These are phyloP conservation scores for Drosophila nr. fundita DNA, from an alignment of 2,888 invertebrate genomes.

Conservation along the genomic window DNA sequence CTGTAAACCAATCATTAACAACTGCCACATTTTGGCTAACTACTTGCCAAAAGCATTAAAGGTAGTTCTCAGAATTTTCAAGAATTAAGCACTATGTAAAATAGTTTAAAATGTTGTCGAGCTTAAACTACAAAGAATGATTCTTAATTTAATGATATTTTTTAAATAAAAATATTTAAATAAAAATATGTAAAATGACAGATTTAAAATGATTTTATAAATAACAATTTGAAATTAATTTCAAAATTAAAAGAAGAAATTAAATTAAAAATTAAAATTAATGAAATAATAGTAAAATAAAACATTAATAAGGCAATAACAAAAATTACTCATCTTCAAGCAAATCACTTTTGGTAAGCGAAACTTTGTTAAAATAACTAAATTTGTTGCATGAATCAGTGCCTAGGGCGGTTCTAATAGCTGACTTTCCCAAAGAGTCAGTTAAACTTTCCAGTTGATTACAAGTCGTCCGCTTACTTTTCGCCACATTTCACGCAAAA, in stretches of 20 bases:
- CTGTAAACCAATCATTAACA: slow-evolving; percentile 37
- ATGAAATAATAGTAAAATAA: not conserved
- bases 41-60: not conserved
- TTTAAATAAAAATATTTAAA: not conserved
- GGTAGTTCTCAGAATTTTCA: not conserved
- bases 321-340: not conserved
- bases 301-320: not conserved
- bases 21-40: slow-evolving; percentile 11
- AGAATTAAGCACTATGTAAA: not conserved
- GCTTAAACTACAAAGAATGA: not conserved
- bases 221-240: not conserved
- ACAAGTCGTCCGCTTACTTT: slow-evolving; percentile 53
- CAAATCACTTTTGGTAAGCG: not conserved
- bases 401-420: slow-evolving; percentile 1
- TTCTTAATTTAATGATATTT: not conserved
- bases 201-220: not conserved
- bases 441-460: slow-evolving; percentile 44
- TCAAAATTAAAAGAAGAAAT: not conserved
- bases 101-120: not conserved
- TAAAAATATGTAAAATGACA: not conserved
- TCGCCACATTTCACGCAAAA: slow-evolving; percentile 65
- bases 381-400: slow-evolving; percentile 24
- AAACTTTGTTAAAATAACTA: not conserved
- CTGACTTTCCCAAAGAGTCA: slow-evolving; percentile 29
- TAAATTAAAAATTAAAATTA: not conserved